Evolutionary conservation across 2,888 invertebrate genomes (phyloP).

Genomic region (Leptogaster cylindrica): DNA sequence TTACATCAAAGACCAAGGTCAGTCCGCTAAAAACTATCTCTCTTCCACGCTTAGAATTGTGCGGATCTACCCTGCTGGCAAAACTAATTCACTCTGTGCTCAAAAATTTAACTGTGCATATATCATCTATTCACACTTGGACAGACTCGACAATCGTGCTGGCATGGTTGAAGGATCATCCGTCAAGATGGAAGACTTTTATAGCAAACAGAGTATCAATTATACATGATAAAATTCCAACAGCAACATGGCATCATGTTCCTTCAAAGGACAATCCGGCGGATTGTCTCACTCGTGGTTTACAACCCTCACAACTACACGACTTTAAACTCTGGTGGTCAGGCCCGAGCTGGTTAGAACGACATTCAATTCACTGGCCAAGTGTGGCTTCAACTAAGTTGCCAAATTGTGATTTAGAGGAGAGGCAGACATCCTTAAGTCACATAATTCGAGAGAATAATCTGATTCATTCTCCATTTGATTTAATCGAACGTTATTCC

Average conservation of each 20-base stretch:
- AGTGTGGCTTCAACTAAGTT: background rate
- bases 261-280: constrained; percentile 43
- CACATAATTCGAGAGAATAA: background rate
- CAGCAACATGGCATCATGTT: constrained; percentile 42
- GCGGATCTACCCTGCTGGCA: background rate
- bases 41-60: background rate
- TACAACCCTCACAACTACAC: constrained; percentile 4
- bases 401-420: background rate
- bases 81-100: too few species aligned
- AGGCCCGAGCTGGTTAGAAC: background rate
- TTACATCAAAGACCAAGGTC: background rate
- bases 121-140: background rate
- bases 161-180: background rate
- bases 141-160: background rate
- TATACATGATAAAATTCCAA: too few species aligned
- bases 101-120: too few species aligned
- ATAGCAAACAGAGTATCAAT: too few species aligned
- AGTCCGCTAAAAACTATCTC: background rate
- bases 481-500: background rate
- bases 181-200: background rate
- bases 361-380: background rate
- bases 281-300: constrained; percentile 35
- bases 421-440: background rate
- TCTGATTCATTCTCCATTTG: background rate
- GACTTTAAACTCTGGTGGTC: background rate